Evolutionary conservation across 2,797 vertebrate species (phyloP).

Genomic region (Syndactyla subalaris): DNA sequence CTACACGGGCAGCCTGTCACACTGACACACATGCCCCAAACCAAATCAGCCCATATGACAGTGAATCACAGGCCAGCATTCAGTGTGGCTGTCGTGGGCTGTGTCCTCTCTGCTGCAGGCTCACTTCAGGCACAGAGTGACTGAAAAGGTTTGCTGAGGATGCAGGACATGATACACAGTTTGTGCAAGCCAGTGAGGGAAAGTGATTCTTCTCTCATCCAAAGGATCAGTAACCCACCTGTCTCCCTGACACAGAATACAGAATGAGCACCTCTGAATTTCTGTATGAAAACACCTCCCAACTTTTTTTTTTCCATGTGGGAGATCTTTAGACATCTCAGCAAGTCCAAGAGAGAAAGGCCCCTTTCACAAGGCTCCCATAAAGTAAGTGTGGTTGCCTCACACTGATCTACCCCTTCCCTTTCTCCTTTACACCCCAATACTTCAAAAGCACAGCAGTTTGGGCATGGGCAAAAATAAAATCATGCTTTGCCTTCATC

Average conservation of each 20-base stretch:
- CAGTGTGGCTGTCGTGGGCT: not conserved
- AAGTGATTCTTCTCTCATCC: not conserved
- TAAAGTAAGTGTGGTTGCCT: not conserved
- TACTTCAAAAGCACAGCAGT: not conserved
- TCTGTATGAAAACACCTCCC: not conserved
- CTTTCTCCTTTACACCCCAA: not conserved
- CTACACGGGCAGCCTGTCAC: not conserved
- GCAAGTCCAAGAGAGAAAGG: not conserved
- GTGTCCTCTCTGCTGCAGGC: not conserved
- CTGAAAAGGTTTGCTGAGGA: not conserved
- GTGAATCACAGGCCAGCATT: slow-evolving; percentile 1
- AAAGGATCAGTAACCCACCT: not conserved
- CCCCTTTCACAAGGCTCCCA: not conserved
- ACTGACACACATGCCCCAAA: not conserved
- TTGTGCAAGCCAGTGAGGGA: not conserved
- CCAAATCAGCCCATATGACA: not conserved
- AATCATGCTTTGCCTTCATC: not conserved
- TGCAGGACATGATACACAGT: rapidly evolving
- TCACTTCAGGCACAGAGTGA: not conserved
- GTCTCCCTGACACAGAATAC: not conserved
- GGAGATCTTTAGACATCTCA: not conserved
- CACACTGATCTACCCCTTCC: not conserved
- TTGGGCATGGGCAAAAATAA: not conserved
- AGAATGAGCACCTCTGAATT: not conserved
- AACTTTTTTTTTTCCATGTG: not conserved